Conservation (phyloP, 2,888 invertebrate genomes). For the Diabrotica balteata region DNA sequence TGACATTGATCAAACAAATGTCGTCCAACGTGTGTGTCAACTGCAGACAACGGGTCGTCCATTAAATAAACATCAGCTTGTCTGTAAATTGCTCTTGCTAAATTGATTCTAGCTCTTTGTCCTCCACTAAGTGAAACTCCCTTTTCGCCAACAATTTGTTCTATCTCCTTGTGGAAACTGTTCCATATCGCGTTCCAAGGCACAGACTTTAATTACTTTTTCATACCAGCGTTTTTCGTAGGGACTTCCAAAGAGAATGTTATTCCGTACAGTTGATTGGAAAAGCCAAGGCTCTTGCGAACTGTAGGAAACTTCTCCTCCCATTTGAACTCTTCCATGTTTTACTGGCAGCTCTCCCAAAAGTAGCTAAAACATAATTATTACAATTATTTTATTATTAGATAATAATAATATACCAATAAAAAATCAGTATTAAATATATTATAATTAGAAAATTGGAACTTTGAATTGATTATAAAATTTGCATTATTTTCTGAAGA, state of each 20-base stretch:
- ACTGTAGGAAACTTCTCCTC: slow-evolving; percentile 76
- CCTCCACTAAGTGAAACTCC: slow-evolving; percentile 78
- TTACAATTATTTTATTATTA: too few relatives aligned
- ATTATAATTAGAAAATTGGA: background rate
- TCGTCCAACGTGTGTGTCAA: slow-evolving; percentile 84
- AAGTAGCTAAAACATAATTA: slow-evolving; percentile 40
- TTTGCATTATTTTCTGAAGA: too few relatives aligned
- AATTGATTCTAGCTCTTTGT: slow-evolving; percentile 84
- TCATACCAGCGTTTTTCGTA: slow-evolving; percentile 55
- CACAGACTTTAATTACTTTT: slow-evolving; percentile 72
- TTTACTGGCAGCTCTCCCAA: slow-evolving; percentile 49
- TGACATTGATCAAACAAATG: slow-evolving; percentile 84
- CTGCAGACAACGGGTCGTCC: slow-evolving; percentile 89
- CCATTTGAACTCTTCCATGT: slow-evolving; percentile 69
- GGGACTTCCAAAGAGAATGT: slow-evolving; percentile 75
- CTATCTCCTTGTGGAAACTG: slow-evolving; percentile 79
- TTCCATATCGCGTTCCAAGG: slow-evolving; percentile 73
- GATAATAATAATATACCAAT: too few relatives aligned
- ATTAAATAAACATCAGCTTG: slow-evolving; percentile 83
- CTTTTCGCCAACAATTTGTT: slow-evolving; percentile 77
- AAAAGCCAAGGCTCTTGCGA: slow-evolving; percentile 87
- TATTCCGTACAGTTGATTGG: slow-evolving; percentile 84
- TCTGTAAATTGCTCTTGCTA: slow-evolving; percentile 83
- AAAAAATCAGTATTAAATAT: background rate
- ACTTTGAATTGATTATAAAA: background rate